Percentiles rank a stretch among this genome's conserved stretches.
Conservation (phyloP, 1,140 invertebrate species). For the Lerema accius region DNA sequence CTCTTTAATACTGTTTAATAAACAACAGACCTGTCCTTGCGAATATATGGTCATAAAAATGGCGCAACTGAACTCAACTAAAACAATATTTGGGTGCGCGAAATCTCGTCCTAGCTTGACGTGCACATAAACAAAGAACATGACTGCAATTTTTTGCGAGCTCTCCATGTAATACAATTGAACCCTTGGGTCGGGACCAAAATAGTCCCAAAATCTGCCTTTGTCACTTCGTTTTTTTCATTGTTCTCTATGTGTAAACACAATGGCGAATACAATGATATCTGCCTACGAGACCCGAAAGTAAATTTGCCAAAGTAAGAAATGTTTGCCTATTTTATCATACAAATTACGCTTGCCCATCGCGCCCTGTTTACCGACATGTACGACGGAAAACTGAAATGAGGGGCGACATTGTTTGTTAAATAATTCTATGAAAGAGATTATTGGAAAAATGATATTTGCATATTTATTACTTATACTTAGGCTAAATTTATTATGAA, state of each 20-base stretch:
- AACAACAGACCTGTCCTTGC: too few relatives aligned
- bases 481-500: too few relatives aligned
- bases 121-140: conserved; percentile 19
- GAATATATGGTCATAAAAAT: too few relatives aligned
- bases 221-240: conserved; percentile 35
- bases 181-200: conserved; percentile 9
- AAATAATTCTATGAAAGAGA: background rate
- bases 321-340: conserved; percentile 37
- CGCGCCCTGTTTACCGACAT: conserved; percentile 10
- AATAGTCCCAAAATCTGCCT: conserved; percentile 25
- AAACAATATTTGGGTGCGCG: conserved; percentile 22
- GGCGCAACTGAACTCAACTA: background rate
- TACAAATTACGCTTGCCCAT: conserved; percentile 42
- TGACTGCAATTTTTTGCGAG: conserved; percentile 32
- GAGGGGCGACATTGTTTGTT: conserved; percentile 1
- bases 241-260: conserved; percentile 40
- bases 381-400: background rate
- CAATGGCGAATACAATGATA: conserved; percentile 38
- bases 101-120: conserved; percentile 10
- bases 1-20: too few relatives aligned
- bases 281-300: conserved; percentile 38
- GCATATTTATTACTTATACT: background rate
- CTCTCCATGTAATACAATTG: conserved; percentile 21
- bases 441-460: background rate
- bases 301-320: conserved; percentile 48